Conservation (phyloP, 2,888 invertebrate genomes). For the Terebella lapidaria region DNA sequence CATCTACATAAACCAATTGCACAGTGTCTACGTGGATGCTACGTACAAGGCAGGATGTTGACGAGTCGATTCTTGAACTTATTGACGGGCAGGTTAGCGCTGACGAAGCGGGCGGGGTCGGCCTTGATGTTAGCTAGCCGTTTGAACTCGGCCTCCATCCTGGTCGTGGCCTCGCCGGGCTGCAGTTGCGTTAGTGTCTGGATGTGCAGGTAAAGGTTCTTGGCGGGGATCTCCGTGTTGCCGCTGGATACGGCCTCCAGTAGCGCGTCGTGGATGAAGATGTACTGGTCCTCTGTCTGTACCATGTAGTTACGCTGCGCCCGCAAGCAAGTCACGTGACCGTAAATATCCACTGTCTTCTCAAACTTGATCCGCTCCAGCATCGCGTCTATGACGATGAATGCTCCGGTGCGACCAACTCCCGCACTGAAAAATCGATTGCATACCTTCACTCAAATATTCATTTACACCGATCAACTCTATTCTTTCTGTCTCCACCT, state of each 20-base stretch:
- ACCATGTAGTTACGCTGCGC: conserved; percentile 99
- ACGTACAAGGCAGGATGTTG: conserved; percentile 83
- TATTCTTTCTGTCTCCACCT: too few relatives aligned
- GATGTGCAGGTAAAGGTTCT: conserved; percentile 89
- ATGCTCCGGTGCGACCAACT: conserved; percentile 56
- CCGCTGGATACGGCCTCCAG: conserved; percentile 95
- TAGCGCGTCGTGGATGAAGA: conserved; percentile 96
- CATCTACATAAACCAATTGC: neutral
- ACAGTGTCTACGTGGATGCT: neutral
- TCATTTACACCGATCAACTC: too few relatives aligned
- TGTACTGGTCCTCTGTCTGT: conserved; percentile 93
- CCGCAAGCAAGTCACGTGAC: conserved; percentile 93
- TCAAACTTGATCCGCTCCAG: conserved; percentile 93
- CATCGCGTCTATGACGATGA: conserved; percentile 94
- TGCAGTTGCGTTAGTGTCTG: conserved; percentile 83
- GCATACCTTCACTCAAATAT: too few relatives aligned
- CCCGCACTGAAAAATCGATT: conserved; percentile 58
- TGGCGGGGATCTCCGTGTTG: conserved; percentile 90
- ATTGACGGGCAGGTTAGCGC: conserved; percentile 93
- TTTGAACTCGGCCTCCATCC: conserved; percentile 54
- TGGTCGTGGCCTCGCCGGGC: conserved; percentile 45
- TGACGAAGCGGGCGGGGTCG: conserved; percentile 87
- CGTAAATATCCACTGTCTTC: conserved; percentile 97
- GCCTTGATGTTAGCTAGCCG: conserved; percentile 88
- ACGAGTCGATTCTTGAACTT: conserved; percentile 97